Base-by-base conservation (phyloP, 2,113 vertebrate genomes). In the Tupaia tana region DNA sequence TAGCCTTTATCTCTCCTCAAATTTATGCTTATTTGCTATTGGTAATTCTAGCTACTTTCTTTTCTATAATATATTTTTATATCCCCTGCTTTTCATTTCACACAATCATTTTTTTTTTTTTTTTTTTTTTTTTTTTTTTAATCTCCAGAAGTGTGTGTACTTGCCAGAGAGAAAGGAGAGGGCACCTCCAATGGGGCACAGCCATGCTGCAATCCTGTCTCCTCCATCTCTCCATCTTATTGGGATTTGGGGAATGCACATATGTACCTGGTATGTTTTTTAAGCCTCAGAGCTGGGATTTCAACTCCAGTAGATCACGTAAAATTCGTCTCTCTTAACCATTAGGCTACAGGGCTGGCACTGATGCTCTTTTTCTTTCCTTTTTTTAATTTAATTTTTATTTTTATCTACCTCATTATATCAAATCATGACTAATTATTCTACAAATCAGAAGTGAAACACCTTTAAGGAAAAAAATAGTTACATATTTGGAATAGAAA, bases 381-480 rank as follows among this genome's bases (percentile, higher is more conserved):
- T 29, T 59, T 14, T 1, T n/a, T 96, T 89, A 2, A 86, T 77
- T 71, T 85, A 8, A 79, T 66, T 66, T 67, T 69, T 61, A 20
- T 52, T 18, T 75, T 66, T 59, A 18, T 8, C 87, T 82, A 31
- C 13, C 70, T 91, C 7, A 87, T 59, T 87, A 2, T 67, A 86
- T 69, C 3, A 71, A 63, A 4, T 52, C 34, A 73, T 31, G 16
- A 3, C 0, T 77, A 77, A 61, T 82, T 61, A 61, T 83, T 96
- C 84, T 69, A 67, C 25, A 94, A 91, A 27, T 86, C 74, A 97
- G 90, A 74, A 58, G 7, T 79, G 11, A 61, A 52, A 52, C 14
- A 54, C 2, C 7, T 82, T 78, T 52, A 82, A 64, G 58, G 91
- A 29, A 2, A 89, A 86, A 77, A 84, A 66, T 82, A 70, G 7